Evolutionary conservation across 2,888 invertebrate genomes (phyloP).

Genomic region (Agonopterix alstromeriana): DNA sequence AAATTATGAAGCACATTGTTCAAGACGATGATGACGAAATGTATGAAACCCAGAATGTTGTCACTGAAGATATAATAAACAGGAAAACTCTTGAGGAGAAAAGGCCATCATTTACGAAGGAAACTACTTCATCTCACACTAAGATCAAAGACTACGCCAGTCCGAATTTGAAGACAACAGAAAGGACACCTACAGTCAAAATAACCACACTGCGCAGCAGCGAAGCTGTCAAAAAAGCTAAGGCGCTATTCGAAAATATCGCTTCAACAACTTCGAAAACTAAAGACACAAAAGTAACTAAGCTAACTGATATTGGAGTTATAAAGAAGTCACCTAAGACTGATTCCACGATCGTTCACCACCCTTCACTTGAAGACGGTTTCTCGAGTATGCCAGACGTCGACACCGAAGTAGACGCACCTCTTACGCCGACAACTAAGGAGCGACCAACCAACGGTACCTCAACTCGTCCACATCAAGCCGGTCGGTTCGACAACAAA

Average conservation of each 20-base stretch:
- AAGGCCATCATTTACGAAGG: conserved; percentile 29
- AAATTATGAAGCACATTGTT: conserved; percentile 53
- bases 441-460: conserved; percentile 27
- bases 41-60: conserved; percentile 14
- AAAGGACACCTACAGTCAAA: conserved; percentile 43
- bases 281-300: conserved; percentile 39
- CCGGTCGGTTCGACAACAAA: conserved; percentile 20
- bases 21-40: conserved; percentile 36
- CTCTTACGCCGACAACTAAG: conserved; percentile 14
- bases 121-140: conserved; percentile 36
- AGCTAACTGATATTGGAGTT: conserved; percentile 68
- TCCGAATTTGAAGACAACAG: conserved; percentile 31
- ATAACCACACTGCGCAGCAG: conserved; percentile 72
- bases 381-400: conserved; percentile 28
- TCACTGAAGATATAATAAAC: conserved; percentile 10
- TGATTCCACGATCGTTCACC: conserved; percentile 34
- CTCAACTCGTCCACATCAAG: conserved; percentile 18
- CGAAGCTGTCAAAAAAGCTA: conserved; percentile 83
- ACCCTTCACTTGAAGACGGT: conserved; percentile 35
- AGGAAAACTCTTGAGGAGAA: conserved; percentile 21
- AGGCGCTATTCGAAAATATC: conserved; percentile 82
- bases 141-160: conserved; percentile 35
- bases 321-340: conserved; percentile 48
- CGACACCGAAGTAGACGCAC: conserved; percentile 33
- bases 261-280: conserved; percentile 54